These are phyloP conservation scores for Psilanteris sp. DNA, from an alignment of 1,140 invertebrate species.

Conservation along the genomic window DNA sequence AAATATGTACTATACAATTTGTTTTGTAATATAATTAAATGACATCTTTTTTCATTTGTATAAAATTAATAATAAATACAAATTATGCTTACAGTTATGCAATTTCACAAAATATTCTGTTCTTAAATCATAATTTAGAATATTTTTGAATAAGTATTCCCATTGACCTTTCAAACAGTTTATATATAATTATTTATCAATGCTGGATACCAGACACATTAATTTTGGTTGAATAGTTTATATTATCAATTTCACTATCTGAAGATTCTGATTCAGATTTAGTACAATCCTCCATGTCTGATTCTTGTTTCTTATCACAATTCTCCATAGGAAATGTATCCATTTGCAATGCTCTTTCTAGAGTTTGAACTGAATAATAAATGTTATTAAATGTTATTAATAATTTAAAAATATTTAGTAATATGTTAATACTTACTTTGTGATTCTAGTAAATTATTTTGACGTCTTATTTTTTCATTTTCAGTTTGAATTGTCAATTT, in stretches of 20 bases:
- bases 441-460: slow-evolving; percentile 93
- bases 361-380: slow-evolving; percentile 81
- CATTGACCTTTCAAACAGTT: too few relatives aligned
- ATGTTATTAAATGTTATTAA: too few relatives aligned
- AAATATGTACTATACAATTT: too few relatives aligned
- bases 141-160: too few relatives aligned
- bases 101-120: too few relatives aligned
- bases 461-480: slow-evolving; percentile 95
- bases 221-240: slow-evolving; percentile 78
- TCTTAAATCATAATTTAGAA: too few relatives aligned
- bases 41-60: too few relatives aligned
- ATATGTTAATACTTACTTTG: slow-evolving; percentile 86
- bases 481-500: slow-evolving; percentile 95
- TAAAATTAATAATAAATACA: too few relatives aligned
- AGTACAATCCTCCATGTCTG: slow-evolving; percentile 74
- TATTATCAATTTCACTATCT: slow-evolving; percentile 78
- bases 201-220: slow-evolving; percentile 77
- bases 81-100: too few relatives aligned
- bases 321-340: slow-evolving; percentile 83
- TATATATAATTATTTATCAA: too few relatives aligned
- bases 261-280: slow-evolving; percentile 81
- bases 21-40: too few relatives aligned
- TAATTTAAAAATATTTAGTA: too few relatives aligned
- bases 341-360: slow-evolving; percentile 86
- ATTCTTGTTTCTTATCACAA: slow-evolving; percentile 78